Base-by-base conservation (phyloP, 2,888 invertebrate species). In the Lithodes maja region DNA sequence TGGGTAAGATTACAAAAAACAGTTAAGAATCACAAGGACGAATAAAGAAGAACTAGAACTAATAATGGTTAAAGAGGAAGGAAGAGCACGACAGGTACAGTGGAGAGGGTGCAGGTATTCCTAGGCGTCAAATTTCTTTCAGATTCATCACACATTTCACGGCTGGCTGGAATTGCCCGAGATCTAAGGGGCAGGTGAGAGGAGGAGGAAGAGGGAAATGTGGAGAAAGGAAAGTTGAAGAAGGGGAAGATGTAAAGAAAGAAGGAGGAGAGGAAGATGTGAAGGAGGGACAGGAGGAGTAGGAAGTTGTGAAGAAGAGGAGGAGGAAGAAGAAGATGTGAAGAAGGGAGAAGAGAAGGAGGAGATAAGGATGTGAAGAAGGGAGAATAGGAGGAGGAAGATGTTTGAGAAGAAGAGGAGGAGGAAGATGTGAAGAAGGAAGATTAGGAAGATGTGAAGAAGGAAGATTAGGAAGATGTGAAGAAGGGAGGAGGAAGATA, bases 141-240 rank as follows among this genome's bases (percentile, higher is more conserved):
- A 61, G 61, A 61, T 61, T 61, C 61, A 61, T 61, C 61, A 61
- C 61, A 61, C 61, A 61, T 61, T 61, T 61, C 61, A 61, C 61
- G 61, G 7, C 61, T 61, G 61, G 61, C 5, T 61, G 61, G 12
- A 7, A 61, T 61, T 61, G 61, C 49, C 1, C 2, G 12, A 49
- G 77, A 77, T 77, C 12, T 9, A 12, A 49, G 61, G 61, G 1
- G 12, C 7, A 61, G 77, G 77, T 33, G 50, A 49, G 77, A 49
- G 33, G 77, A 33, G 77, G 61, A 61, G 61, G 12, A 12, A 12
- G 12, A 12, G 61, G 5, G 61, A 12, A 12, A 61, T 7, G 61
- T 7, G 61, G 61, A 12, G 61, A 61, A 12, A 61, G 12, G 61
- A 12, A 61, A 12, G 12, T 7, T 7, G 61, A 61, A 61, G 61